Conservation (phyloP, 2,797 vertebrate genomes). For the Melanotaenia maccullochi region DNA sequence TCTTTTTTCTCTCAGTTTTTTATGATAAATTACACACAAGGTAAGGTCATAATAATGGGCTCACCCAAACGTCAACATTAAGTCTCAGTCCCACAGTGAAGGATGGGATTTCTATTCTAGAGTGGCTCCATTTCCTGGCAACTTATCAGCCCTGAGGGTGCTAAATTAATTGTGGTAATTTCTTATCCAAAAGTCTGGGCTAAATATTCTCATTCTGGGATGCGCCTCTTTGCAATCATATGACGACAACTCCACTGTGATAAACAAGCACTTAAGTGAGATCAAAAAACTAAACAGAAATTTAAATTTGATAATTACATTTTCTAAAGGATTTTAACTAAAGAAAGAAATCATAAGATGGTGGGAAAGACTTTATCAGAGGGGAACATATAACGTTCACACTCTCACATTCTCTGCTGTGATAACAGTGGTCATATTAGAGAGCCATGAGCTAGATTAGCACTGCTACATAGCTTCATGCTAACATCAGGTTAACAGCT, state of each 20-base stretch:
- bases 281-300: slow-evolving; percentile 22
- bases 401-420: no score
- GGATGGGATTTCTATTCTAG: slow-evolving; percentile 50
- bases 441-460: no score
- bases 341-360: no score
- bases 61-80: slow-evolving; percentile 53
- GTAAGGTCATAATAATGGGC: slow-evolving; percentile 65
- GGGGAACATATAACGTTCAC: no score
- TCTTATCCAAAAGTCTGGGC: slow-evolving; percentile 51
- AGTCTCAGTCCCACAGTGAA: slow-evolving; percentile 39
- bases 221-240: slow-evolving; percentile 39
- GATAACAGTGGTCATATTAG: no score
- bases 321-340: neutral
- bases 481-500: no score
- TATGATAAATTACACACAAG: slow-evolving; percentile 63
- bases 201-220: slow-evolving; percentile 41
- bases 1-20: slow-evolving; percentile 21
- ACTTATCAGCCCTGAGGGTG: slow-evolving; percentile 51
- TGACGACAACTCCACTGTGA: slow-evolving; percentile 34
- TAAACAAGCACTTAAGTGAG: slow-evolving; percentile 40
- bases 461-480: no score
- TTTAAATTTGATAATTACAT: slow-evolving; percentile 39
- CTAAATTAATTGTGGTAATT: slow-evolving; percentile 64
- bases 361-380: no score
- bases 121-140: slow-evolving; percentile 56